Percentiles rank a stretch among this genome's conserved stretches.
Evolutionary conservation across 2,113 vertebrate species (phyloP).

Genomic region (Tragulus kanchil): DNA sequence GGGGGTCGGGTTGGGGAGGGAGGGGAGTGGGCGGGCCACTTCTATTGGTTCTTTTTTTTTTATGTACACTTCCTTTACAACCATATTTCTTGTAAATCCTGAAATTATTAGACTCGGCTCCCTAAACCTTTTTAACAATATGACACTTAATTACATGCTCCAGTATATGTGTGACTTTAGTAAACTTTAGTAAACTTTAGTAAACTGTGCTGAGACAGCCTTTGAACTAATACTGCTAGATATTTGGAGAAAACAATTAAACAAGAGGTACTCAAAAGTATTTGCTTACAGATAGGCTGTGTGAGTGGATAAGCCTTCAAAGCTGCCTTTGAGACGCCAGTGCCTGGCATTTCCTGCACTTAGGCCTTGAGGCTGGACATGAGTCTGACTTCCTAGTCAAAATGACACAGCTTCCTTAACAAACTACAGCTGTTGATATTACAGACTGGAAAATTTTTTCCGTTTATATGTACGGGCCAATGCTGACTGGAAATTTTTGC

Average conservation of each 20-base stretch:
- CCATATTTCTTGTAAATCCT: neutral
- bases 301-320: neutral
- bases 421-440: neutral
- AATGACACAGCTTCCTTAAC: neutral
- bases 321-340: neutral
- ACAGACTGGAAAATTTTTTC: neutral
- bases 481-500: neutral
- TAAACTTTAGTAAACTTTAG: neutral
- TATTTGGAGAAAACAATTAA: neutral
- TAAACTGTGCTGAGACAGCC: neutral
- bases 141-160: neutral
- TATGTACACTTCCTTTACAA: neutral
- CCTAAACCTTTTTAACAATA: neutral
- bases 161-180: neutral
- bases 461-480: neutral
- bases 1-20: too few relatives aligned
- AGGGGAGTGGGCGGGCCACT: too few relatives aligned
- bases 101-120: neutral
- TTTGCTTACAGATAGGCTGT: neutral
- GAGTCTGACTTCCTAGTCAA: conserved; percentile 29
- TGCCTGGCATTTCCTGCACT: neutral
- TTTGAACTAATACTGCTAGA: neutral
- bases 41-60: too few relatives aligned
- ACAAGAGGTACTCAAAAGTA: neutral
- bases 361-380: neutral